These are phyloP conservation scores for Agriotes lineatus DNA, from an alignment of 2,888 invertebrate genomes.

Conservation along the genomic window DNA sequence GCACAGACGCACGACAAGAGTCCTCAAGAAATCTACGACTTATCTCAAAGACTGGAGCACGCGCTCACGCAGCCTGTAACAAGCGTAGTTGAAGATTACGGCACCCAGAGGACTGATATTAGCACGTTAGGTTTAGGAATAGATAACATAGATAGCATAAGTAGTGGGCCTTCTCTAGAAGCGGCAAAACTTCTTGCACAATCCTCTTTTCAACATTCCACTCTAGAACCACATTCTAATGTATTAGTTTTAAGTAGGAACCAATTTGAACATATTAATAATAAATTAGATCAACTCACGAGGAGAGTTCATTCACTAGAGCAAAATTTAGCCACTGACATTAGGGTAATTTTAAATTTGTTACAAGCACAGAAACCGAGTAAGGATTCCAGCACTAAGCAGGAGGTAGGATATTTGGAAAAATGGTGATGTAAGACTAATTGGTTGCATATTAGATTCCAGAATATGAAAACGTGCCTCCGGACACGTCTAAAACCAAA, in stretches of 20 bases:
- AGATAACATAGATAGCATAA: constrained; percentile 34
- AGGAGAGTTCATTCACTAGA: constrained; percentile 79
- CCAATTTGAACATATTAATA: constrained; percentile 70
- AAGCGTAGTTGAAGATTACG: constrained; percentile 27
- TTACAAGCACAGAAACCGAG: constrained; percentile 53
- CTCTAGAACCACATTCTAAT: constrained; percentile 60
- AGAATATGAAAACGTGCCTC: constrained; percentile 63
- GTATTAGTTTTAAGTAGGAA: constrained; percentile 62
- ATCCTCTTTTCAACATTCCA: constrained; percentile 59
- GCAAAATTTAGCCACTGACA: constrained; percentile 79
- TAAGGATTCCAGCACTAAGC: constrained; percentile 38
- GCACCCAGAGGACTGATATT: constrained; percentile 34
- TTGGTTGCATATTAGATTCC: constrained; percentile 56
- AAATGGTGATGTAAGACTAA: not conserved
- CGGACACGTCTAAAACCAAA: constrained; percentile 59
- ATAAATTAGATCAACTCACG: constrained; percentile 77
- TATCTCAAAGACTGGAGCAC: constrained; percentile 44
- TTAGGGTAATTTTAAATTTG: constrained; percentile 75
- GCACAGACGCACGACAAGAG: constrained; percentile 51
- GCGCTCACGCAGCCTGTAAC: constrained; percentile 35
- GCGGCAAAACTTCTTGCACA: constrained; percentile 40
- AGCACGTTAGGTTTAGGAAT: constrained; percentile 39
- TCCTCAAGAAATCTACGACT: constrained; percentile 48
- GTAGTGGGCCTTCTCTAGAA: constrained; percentile 37
- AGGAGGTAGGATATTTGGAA: constrained; percentile 31